Evolutionary conservation across 2,797 vertebrate species (phyloP).

Genomic region (Yasuhikotakia modesta): DNA sequence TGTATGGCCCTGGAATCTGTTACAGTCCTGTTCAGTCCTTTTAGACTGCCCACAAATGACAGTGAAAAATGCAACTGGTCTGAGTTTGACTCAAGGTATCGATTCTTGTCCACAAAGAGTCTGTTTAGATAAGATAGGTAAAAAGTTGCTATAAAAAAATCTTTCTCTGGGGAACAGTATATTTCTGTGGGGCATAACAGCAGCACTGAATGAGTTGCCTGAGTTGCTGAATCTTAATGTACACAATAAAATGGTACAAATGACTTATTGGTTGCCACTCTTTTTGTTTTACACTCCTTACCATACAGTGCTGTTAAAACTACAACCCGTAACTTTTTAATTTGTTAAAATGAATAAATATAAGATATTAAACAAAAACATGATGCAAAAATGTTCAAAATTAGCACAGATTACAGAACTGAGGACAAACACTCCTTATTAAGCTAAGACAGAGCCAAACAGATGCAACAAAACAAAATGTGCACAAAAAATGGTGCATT

Average conservation of each 20-base stretch:
- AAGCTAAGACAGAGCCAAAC: too few species aligned
- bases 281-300: not conserved
- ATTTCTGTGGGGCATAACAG: not conserved
- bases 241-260: not conserved
- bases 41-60: constrained; percentile 26
- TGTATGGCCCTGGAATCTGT: constrained; percentile 2
- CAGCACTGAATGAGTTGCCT: not conserved
- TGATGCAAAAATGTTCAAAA: too few species aligned
- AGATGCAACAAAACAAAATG: too few species aligned
- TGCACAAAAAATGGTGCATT: too few species aligned
- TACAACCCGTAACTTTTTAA: too few species aligned
- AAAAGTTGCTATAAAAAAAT: constrained; percentile 3
- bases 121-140: constrained; percentile 18
- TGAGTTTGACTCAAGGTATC: not conserved
- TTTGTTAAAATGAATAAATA: too few species aligned
- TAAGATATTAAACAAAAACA: too few species aligned
- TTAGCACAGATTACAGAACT: too few species aligned
- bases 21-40: constrained; percentile 8
- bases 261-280: not conserved
- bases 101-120: constrained; percentile 10
- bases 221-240: not conserved
- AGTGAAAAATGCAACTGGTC: constrained; percentile 37
- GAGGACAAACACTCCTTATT: too few species aligned
- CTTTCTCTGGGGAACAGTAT: not conserved
- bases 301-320: too few species aligned